Conservation (phyloP, 2,888 invertebrate species). For the Hanleya hanleyi region DNA sequence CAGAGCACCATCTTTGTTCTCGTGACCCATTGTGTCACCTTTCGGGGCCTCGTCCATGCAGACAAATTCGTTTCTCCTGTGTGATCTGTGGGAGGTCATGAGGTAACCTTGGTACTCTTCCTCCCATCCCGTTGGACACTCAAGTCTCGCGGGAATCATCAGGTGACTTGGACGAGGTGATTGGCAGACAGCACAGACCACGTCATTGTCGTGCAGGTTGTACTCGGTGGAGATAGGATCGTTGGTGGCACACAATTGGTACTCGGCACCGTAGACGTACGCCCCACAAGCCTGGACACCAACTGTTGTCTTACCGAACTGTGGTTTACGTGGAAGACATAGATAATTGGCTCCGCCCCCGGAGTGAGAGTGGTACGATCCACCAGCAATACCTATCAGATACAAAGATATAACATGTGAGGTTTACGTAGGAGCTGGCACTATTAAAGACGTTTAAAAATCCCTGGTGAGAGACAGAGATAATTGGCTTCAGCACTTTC, state of each 20-base stretch:
- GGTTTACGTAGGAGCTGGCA: too few relatives aligned
- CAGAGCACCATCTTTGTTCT: slow-evolving; percentile 25
- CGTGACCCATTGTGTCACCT: not conserved
- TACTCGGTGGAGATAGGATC: not conserved
- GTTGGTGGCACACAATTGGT: slow-evolving; percentile 11
- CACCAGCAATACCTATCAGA: slow-evolving; percentile 30
- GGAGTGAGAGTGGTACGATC: slow-evolving; percentile 7
- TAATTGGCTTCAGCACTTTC: too few relatives aligned
- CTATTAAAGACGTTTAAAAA: too few relatives aligned
- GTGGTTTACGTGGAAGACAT: slow-evolving; percentile 23
- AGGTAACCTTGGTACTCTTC: slow-evolving; percentile 32
- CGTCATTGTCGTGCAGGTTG: slow-evolving; percentile 26
- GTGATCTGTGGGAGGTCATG: slow-evolving; percentile 19
- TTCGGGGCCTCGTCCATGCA: slow-evolving; percentile 35
- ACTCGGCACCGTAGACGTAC: slow-evolving; percentile 29
- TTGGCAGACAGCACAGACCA: slow-evolving; percentile 37
- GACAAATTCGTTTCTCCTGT: slow-evolving; percentile 20
- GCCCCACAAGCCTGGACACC: not conserved
- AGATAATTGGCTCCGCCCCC: slow-evolving; percentile 23
- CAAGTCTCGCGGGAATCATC: slow-evolving; percentile 32
- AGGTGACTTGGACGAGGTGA: slow-evolving; percentile 16
- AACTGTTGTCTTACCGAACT: slow-evolving; percentile 10
- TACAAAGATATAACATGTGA: too few relatives aligned
- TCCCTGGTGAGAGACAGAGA: too few relatives aligned
- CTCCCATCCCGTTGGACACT: slow-evolving; percentile 30